A percentile compares a stretch with the other conserved stretches of the same genome.
Conservation (phyloP, 2,113 vertebrate genomes). For the Bolborhynchus lineola region DNA sequence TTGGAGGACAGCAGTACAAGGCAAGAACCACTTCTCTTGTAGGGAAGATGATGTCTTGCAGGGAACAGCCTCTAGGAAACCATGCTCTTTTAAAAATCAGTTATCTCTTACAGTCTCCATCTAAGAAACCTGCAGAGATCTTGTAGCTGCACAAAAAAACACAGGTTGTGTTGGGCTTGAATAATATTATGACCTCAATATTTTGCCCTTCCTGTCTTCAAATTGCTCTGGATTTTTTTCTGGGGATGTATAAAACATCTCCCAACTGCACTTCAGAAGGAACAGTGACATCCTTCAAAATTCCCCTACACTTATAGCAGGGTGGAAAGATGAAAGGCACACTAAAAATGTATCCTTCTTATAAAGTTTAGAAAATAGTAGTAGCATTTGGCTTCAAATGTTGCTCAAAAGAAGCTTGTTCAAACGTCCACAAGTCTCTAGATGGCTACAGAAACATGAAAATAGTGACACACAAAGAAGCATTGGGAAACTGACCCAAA, state of each 20-base stretch:
- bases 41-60: neutral
- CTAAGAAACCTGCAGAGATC: neutral
- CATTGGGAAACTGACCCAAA: neutral
- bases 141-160: neutral
- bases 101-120: neutral
- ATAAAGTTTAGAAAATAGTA: neutral
- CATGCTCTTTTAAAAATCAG: neutral
- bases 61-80: neutral
- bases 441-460: neutral
- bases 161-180: neutral
- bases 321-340: neutral
- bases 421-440: neutral
- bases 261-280: neutral
- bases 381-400: neutral
- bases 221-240: neutral
- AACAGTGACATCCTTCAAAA: neutral
- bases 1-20: neutral
- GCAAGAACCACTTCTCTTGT: neutral
- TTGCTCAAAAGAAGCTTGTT: neutral
- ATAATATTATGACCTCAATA: neutral
- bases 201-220: neutral
- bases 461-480: neutral
- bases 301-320: neutral
- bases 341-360: neutral
- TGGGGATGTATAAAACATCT: neutral